Base-by-base conservation (phyloP, 2,888 invertebrate species). In the Cephus spinipes region DNA sequence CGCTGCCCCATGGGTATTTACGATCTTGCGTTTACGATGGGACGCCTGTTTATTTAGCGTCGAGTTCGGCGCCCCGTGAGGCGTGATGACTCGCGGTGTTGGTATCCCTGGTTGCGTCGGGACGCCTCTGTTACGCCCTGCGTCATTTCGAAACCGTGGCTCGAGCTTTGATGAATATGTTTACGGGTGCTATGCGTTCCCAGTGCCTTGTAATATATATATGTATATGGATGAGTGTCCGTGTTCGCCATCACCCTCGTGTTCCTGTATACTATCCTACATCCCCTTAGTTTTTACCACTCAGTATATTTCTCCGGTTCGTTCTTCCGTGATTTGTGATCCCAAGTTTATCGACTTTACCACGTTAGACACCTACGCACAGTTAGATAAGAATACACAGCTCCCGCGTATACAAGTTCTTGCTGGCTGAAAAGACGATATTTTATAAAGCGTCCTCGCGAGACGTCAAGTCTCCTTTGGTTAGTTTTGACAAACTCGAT, bases 251-350 rank as follows among this genome's bases (percentile, higher is more conserved):
- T 23, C 55, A 55, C 55, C 55, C 55, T 55, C 23, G 23, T 23
- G 23, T 23, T 55, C 23, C 55, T 23, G 23, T 2, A 23, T 55
- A 23, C 23, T 55, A 55, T 55, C 6, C 55, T 2, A 9, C 23
- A 55, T 23, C 55, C 55, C 55, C 23, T 9, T 55, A 36, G 71
- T 76, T 71, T 34, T 55, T 74, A 4, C 74, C 31, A 23, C 55
- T 32, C 35, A 12, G 32, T 23, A 31, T 73, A 40, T 74, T 33
- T 33, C 71, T 71, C 34, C 32, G 74, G 12, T 74, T 74, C 36
- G 74, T 69, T 74, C 55, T 31, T 74, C 15, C n/a, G n/a, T 77
- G 77, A 77, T 74, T 77, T 69, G 77, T 69, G 69, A 77, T 55
- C 34, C 74, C 4, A 74, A 32, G 30, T 73, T 68, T 74, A 77